Conservation (phyloP, 2,888 invertebrate species). For the Pristionchus japonicus region DNA sequence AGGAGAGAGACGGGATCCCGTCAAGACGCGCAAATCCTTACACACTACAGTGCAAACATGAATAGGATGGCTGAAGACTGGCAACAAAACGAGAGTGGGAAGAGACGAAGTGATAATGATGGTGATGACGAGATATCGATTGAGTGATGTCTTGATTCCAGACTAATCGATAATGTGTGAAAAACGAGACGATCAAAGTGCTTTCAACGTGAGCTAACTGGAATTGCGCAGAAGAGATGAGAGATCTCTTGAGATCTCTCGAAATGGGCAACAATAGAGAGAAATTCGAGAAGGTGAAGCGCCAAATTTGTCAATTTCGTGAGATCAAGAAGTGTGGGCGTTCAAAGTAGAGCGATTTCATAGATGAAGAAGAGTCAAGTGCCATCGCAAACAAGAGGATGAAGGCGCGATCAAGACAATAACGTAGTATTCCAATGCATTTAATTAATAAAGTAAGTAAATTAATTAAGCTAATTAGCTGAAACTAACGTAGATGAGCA, state of each 20-base stretch:
- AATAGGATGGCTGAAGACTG: conserved; percentile 8
- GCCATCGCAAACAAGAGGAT: neutral
- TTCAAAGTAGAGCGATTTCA: neutral
- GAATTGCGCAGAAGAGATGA: neutral
- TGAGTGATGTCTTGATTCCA: neutral
- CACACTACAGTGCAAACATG: conserved; percentile 46
- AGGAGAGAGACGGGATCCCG: no score
- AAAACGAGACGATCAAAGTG: neutral
- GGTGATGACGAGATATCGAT: conserved; percentile 31
- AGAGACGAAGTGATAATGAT: neutral
- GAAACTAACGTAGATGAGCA: conserved; percentile 81
- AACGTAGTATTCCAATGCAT: neutral
- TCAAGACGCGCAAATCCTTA: conserved; percentile 39
- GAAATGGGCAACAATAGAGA: neutral
- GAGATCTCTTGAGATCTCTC: neutral
- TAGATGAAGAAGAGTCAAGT: neutral
- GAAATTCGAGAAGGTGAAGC: neutral
- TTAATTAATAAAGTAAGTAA: neutral
- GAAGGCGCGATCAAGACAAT: neutral
- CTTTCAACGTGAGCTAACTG: neutral
- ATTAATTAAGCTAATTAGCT: neutral
- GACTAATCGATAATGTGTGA: neutral
- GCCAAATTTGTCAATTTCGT: neutral
- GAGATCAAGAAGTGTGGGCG: neutral
- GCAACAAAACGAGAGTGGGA: conserved; percentile 39